Evolutionary conservation across 2,797 vertebrate genomes (phyloP), one percentile per base, ranked within the genome.

Genomic region (Molossus alvarezi): DNA sequence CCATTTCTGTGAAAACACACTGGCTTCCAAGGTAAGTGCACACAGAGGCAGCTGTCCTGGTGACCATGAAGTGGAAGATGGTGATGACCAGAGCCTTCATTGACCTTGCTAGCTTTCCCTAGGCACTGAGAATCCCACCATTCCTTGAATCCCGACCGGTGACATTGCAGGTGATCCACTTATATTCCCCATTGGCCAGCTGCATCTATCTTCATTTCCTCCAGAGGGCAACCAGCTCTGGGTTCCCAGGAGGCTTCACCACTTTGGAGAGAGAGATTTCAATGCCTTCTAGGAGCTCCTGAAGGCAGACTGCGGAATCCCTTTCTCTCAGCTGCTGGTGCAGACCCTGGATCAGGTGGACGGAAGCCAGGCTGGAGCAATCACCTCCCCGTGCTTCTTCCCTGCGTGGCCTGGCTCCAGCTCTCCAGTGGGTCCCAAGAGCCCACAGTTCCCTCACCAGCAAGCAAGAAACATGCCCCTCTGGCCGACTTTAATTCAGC

Each of bases 21-120:
- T 99, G 99, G 98, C 99, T 99, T 96, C 99, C 99, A 91, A 99
- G 98, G 97, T 99, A 99, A 0, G 99, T 99, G 96, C 99, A 99
- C 81, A 99, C 98, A 3, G 99, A 99, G 0, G 99, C 97, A n/a
- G 99, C 99, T 10, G 90, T 98, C 96, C 99, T 98, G 0, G 99
- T 99, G 97, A 99, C 98, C 60, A 99, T 97, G 98, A 99, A 99
- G 98, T 99, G 99, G 97, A 99, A 99, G 23, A 99, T 58, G 11
- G 99, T 99, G 97, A 99, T 96, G 75, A 99, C 98, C 62, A 99
- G 95, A 0, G 99, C 99, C 97, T 99, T 99, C 62, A 98, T 98
- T 0, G 99, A 99, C 82, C 99, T 99, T 45, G 41, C 41, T 58
- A 37, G 53, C 53, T 55, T 55, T 15, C 53, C 53, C 53, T 17